A percentile compares a stretch with the other conserved stretches of the same genome.
These are phyloP conservation scores for Mycetomoellerius zeteki DNA, from an alignment of 1,140 invertebrate species.

Conservation along the genomic window DNA sequence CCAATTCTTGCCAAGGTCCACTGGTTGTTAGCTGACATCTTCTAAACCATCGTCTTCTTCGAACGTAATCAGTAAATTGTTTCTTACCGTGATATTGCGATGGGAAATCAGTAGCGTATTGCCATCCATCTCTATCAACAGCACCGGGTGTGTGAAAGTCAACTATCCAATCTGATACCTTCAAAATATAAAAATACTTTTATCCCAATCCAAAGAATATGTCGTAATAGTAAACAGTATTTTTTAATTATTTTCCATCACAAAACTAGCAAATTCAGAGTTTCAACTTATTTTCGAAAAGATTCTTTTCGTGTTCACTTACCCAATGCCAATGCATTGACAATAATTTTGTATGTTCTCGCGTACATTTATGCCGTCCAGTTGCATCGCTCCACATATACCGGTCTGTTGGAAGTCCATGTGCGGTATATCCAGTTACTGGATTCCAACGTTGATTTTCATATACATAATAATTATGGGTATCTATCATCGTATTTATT, in stretches of 20 bases:
- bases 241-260: not conserved
- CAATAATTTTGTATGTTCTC: slow-evolving; percentile 94
- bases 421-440: slow-evolving; percentile 94
- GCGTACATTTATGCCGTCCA: slow-evolving; percentile 93
- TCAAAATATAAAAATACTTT: slow-evolving; percentile 22
- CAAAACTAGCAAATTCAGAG: not conserved
- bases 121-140: slow-evolving; percentile 96
- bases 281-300: not conserved
- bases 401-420: slow-evolving; percentile 95
- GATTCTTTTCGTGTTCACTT: slow-evolving; percentile 70
- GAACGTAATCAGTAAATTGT: slow-evolving; percentile 95
- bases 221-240: not conserved
- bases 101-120: slow-evolving; percentile 97
- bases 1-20: slow-evolving; percentile 95
- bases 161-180: slow-evolving; percentile 96
- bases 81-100: slow-evolving; percentile 94
- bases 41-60: slow-evolving; percentile 94
- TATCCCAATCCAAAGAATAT: slow-evolving; percentile 9
- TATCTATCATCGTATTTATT: slow-evolving; percentile 93
- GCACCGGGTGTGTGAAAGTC: slow-evolving; percentile 96
- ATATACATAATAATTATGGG: slow-evolving; percentile 94
- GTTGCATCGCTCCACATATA: slow-evolving; percentile 96
- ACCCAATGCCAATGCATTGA: slow-evolving; percentile 97
- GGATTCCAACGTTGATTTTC: slow-evolving; percentile 98
- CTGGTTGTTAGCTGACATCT: slow-evolving; percentile 93